Base-by-base conservation (phyloP, 2,888 invertebrate genomes). In the Ellobium chinense region DNA sequence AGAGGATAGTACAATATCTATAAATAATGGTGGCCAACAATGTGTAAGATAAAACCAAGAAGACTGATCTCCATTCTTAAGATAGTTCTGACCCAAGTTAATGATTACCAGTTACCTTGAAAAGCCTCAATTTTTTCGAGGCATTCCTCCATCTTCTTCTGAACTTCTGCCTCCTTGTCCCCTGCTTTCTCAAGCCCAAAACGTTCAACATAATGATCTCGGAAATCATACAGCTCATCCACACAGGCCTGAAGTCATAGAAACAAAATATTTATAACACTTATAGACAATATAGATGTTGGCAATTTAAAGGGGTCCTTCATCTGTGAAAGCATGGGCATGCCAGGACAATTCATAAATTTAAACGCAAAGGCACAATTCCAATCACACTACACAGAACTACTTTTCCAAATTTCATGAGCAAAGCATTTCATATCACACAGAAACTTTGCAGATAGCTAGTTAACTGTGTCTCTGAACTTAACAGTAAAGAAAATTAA, bases 151-250 rank as follows among this genome's bases (percentile, higher is more conserved):
- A 96, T 94, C 89, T 95, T 95, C 85, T 94, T 94, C 86, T 95
- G 95, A 1, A 96, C 94, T 88, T 95, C 94, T 82, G 93, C 93
- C 85, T 94, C 94, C 91, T 96, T 96, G 65, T 95, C 94, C 29
- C 94, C 91, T 0, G 96, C 96, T 92, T 95, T 94, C 84, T 95
- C 95, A 56, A 96, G 93, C 9, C 95, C 93, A 93, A 96, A 95
- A 84, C 94, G 95, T 90, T 96, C 96, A 93, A 97, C 96, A 93
- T 96, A 97, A 89, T 96, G 94, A 92, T 97, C 96, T 87, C 96
- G 94, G 91, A 95, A 97, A 39, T 93, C 89, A 91, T 95, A 96
- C 68, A 97, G 92, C 0, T 94, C 93, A 83, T 95, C 93, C 0
- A 97, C 95, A 85, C 94, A 94, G 87, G 94, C 94, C 96, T 96